These are phyloP conservation scores for Lasiurus cinereus DNA, from an alignment of 2,113 vertebrate genomes.

Conservation along the genomic window DNA sequence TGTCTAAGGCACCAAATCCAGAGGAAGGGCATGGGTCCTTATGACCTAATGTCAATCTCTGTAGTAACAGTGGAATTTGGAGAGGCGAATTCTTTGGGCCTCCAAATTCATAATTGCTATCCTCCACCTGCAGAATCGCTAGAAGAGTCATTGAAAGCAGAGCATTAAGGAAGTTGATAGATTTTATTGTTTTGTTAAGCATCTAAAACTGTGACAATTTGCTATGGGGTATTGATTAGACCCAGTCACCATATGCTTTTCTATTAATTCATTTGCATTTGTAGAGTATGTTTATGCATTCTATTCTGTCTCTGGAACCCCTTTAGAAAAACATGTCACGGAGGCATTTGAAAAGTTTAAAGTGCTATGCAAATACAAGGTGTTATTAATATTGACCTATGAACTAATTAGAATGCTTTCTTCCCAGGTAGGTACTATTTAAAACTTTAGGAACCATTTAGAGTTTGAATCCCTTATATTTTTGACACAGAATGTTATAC, in stretches of 20 bases:
- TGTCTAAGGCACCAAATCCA: not conserved
- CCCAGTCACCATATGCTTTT: slow-evolving; percentile 23
- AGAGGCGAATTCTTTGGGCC: slow-evolving; percentile 18
- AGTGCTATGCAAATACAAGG: slow-evolving; percentile 29
- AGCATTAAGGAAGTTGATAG: slow-evolving; percentile 1
- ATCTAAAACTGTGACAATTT: slow-evolving; percentile 16
- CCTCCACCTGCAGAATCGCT: not conserved
- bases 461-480: slow-evolving; percentile 10
- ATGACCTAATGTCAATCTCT: not conserved
- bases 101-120: slow-evolving; percentile 18
- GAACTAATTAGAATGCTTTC: slow-evolving; percentile 23
- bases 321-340: slow-evolving; percentile 53
- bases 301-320: not conserved
- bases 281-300: not conserved
- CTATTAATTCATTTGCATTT: slow-evolving; percentile 55
- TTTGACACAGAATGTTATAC: not conserved
- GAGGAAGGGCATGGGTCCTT: not conserved
- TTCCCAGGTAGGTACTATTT: not conserved
- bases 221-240: slow-evolving; percentile 10
- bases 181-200: slow-evolving; percentile 46
- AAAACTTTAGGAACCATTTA: slow-evolving; percentile 38
- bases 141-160: not conserved
- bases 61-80: not conserved
- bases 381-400: slow-evolving; percentile 38
- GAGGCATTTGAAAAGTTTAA: slow-evolving; percentile 63